Conservation (phyloP, 2,113 vertebrate species). For the Oceanodroma tethys region DNA sequence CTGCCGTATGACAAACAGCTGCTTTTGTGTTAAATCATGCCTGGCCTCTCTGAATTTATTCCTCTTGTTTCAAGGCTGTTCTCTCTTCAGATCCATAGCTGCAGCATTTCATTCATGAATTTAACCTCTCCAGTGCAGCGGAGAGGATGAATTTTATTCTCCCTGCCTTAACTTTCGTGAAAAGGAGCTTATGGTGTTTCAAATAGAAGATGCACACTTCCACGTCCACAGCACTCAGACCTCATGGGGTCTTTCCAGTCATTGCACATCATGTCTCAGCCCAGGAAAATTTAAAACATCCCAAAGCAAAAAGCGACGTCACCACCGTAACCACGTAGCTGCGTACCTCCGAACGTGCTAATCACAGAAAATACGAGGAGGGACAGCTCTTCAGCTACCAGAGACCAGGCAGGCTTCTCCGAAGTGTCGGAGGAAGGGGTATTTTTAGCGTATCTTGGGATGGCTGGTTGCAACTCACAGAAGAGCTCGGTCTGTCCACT, state of each 20-base stretch:
- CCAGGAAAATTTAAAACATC: not conserved
- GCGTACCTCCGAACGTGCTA: rapidly evolving
- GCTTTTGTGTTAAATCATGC: not conserved
- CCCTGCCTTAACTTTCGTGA: not conserved
- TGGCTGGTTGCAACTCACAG: not conserved
- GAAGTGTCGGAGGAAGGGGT: rapidly evolving
- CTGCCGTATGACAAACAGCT: not conserved
- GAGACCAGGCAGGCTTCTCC: rapidly evolving
- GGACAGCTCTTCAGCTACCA: not conserved
- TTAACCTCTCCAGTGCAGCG: not conserved
- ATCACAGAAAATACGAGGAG: not conserved
- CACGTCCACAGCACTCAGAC: not conserved
- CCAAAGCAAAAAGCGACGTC: not conserved
- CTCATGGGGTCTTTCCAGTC: not conserved
- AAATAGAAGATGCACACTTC: not conserved
- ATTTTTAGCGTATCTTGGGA: not conserved
- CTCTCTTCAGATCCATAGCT: not conserved
- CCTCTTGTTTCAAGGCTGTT: not conserved
- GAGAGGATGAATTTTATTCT: not conserved
- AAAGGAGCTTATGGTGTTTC: not conserved
- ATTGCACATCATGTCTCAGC: not conserved
- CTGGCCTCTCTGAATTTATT: not conserved
- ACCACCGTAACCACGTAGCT: not conserved
- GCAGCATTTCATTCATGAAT: not conserved
- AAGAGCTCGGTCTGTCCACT: not conserved